These are phyloP conservation scores for Siphamia tubifer DNA, from an alignment of 2,113 vertebrate genomes.

Conservation along the genomic window DNA sequence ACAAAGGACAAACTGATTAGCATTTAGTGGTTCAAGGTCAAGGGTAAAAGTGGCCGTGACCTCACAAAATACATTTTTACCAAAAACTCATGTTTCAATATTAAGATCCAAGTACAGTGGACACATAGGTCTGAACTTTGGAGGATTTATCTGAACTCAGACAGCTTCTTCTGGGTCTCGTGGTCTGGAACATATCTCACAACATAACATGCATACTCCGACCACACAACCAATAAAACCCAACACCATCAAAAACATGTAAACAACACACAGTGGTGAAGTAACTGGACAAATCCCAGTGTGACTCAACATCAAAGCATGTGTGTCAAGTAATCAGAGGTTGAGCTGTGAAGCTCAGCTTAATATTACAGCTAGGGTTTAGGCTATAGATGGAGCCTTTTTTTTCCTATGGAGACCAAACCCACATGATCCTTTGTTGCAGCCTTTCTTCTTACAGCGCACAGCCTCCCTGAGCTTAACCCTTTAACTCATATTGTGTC, in stretches of 20 bases:
- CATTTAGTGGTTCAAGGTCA: too few species aligned
- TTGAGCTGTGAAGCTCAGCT: constrained; percentile 16
- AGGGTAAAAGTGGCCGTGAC: too few species aligned
- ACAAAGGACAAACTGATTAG: too few species aligned
- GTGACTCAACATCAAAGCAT: constrained; percentile 44
- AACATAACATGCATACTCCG: constrained; percentile 3
- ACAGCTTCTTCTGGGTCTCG: not conserved
- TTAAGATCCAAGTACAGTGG: too few species aligned
- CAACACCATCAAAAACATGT: constrained; percentile 39
- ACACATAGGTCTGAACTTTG: too few species aligned
- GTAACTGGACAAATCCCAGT: not conserved
- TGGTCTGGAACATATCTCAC: not conserved
- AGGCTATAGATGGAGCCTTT: not conserved
- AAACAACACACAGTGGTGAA: constrained; percentile 16
- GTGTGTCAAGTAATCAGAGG: constrained; percentile 2
- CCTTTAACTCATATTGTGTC: too few species aligned
- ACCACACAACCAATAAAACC: constrained; percentile 30
- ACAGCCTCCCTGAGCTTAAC: not conserved
- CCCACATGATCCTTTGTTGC: not conserved
- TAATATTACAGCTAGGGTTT: not conserved
- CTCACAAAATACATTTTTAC: too few species aligned
- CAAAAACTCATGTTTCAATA: too few species aligned
- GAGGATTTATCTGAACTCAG: not conserved
- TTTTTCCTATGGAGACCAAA: not conserved
- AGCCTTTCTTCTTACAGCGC: not conserved